phyloP scores from a whole-genome alignment of 2,113 vertebrate species.

The Petaurus breviceps region DNA sequence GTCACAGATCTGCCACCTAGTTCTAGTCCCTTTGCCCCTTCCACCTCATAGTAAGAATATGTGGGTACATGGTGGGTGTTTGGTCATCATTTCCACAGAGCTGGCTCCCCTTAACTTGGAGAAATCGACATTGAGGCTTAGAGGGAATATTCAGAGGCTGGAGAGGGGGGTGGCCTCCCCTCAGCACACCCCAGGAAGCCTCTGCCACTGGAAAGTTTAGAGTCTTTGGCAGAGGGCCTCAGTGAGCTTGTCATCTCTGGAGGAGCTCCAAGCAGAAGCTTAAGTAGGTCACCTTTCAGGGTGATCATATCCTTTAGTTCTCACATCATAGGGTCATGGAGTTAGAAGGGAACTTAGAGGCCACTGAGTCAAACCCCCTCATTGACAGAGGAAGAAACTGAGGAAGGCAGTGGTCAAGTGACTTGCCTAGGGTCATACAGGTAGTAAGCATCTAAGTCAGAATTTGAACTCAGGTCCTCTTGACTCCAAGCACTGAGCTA shows the following conservation, averaged over 20 bases:
- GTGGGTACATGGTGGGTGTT: neutral
- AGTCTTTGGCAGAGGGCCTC: neutral
- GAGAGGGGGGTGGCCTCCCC: neutral
- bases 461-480: neutral
- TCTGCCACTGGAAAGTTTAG: neutral
- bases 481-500: no score
- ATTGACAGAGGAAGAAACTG: neutral
- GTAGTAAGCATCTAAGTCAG: neutral
- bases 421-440: no score
- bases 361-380: neutral
- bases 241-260: neutral
- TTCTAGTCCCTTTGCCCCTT: neutral
- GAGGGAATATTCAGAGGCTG: neutral
- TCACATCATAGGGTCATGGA: neutral
- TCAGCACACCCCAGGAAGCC: neutral
- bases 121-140: neutral
- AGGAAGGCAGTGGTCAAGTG: neutral
- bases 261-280: neutral
- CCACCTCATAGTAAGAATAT: neutral
- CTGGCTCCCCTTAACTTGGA: neutral
- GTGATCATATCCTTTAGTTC: neutral
- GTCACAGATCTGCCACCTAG: neutral
- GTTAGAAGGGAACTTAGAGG: neutral
- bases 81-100: slow-evolving; percentile 12
- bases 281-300: neutral